Evolutionary conservation across 2,888 invertebrate species (phyloP).

Genomic region (Belgica antarctica): DNA sequence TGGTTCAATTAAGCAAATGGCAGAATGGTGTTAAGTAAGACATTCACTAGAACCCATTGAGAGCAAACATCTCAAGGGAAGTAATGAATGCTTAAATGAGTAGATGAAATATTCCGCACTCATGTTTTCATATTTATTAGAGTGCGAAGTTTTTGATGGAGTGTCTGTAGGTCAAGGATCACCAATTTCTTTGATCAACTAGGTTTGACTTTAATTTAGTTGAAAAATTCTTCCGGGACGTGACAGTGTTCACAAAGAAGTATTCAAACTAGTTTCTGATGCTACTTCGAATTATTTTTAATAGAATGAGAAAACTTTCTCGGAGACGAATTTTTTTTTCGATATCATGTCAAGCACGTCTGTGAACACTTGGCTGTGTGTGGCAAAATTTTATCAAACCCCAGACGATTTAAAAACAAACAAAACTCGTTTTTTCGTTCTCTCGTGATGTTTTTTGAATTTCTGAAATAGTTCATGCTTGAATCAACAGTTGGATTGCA

Average conservation of each 20-base stretch:
- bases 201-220: no score
- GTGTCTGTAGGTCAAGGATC: background rate
- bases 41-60: no score
- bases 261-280: no score
- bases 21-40: background rate
- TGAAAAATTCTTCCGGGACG: background rate
- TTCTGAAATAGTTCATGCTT: constrained; percentile 34
- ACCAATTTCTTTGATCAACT: background rate
- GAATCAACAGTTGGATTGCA: constrained; percentile 41
- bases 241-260: no score
- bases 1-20: background rate
- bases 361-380: background rate
- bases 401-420: no score
- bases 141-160: no score
- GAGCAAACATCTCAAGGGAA: background rate
- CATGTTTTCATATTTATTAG: background rate
- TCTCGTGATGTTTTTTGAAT: no score
- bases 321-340: background rate
- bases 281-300: constrained; percentile 1
- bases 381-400: no score
- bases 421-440: no score
- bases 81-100: background rate
- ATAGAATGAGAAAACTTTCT: background rate
- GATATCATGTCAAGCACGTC: background rate
- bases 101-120: background rate